phyloP scores from a whole-genome alignment of 2,888 invertebrate species.

The Ctenicera cuprea region DNA sequence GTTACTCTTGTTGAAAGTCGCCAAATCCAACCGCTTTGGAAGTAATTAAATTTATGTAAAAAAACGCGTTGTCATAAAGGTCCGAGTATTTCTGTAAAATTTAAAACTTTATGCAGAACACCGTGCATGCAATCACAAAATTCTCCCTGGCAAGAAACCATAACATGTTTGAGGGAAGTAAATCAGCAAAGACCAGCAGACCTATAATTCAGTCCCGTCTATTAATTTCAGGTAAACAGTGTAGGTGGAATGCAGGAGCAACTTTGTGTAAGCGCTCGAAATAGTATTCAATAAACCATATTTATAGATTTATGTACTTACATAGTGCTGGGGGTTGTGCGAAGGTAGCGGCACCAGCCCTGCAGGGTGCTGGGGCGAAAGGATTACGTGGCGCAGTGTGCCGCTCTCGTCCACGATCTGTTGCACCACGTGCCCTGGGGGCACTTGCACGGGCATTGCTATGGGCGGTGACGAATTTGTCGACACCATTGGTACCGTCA shows the following conservation, averaged over 20 bases:
- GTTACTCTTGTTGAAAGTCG: no score
- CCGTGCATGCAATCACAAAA: no score
- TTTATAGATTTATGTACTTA: conserved; percentile 72
- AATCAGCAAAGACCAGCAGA: no score
- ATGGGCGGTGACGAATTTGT: conserved; percentile 85
- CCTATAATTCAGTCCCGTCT: background rate
- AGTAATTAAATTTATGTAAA: no score
- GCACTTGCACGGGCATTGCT: conserved; percentile 93
- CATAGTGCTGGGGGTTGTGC: conserved; percentile 79
- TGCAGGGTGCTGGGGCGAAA: conserved; percentile 83
- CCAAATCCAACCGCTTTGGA: no score
- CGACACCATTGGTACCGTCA: conserved; percentile 90
- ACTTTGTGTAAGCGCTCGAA: conserved; percentile 1
- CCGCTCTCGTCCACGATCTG: conserved; percentile 95
- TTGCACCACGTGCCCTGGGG: conserved; percentile 92
- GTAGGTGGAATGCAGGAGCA: conserved; percentile 4
- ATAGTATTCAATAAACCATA: conserved; percentile 24
- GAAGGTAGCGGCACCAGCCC: conserved; percentile 75
- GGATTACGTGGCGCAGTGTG: conserved; percentile 91
- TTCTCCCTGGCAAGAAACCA: no score
- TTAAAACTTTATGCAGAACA: no score
- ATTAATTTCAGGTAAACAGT: conserved; percentile 13
- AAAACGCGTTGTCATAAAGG: no score
- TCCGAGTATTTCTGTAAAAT: no score
- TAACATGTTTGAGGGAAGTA: no score